Evolutionary conservation across 2,888 invertebrate genomes (phyloP).

Genomic region (Ectropis crepuscularia): DNA sequence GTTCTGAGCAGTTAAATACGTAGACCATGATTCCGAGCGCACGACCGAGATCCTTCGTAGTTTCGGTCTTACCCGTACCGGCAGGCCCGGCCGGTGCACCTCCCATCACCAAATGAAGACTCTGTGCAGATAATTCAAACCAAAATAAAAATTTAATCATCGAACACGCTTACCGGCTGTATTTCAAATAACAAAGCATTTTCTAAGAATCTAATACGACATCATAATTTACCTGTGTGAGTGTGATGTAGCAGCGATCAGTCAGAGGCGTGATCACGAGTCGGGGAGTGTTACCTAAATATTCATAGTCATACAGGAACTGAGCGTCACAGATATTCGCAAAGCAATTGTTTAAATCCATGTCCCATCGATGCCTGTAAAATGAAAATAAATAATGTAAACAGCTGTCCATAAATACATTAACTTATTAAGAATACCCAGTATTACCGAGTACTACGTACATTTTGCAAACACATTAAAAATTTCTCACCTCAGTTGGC

Average conservation of each 20-base stretch:
- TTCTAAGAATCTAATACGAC: too few relatives aligned
- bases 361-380: slow-evolving; percentile 91
- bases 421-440: slow-evolving; percentile 1
- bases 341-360: slow-evolving; percentile 91
- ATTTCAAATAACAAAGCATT: too few relatives aligned
- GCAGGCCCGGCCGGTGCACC: slow-evolving; percentile 99
- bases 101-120: slow-evolving; percentile 96
- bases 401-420: too few relatives aligned
- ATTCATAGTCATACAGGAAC: slow-evolving; percentile 96
- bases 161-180: too few relatives aligned
- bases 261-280: slow-evolving; percentile 97
- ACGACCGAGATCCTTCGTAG: slow-evolving; percentile 97
- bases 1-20: slow-evolving; percentile 98
- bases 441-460: too few relatives aligned
- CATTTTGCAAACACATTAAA: too few relatives aligned
- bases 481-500: slow-evolving; percentile 88
- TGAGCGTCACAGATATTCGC: slow-evolving; percentile 98
- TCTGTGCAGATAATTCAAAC: slow-evolving; percentile 69
- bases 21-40: slow-evolving; percentile 98
- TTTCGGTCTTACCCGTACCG: slow-evolving; percentile 98
- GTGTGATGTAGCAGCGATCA: slow-evolving; percentile 97
- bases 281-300: slow-evolving; percentile 96
- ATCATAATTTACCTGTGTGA: slow-evolving; percentile 88
- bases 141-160: too few relatives aligned
- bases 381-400: too few relatives aligned